A percentile compares a stretch with the other conserved stretches of the same genome.
Evolutionary conservation across 2,113 vertebrate species (phyloP).

Genomic region (Pungitius pungitius): DNA sequence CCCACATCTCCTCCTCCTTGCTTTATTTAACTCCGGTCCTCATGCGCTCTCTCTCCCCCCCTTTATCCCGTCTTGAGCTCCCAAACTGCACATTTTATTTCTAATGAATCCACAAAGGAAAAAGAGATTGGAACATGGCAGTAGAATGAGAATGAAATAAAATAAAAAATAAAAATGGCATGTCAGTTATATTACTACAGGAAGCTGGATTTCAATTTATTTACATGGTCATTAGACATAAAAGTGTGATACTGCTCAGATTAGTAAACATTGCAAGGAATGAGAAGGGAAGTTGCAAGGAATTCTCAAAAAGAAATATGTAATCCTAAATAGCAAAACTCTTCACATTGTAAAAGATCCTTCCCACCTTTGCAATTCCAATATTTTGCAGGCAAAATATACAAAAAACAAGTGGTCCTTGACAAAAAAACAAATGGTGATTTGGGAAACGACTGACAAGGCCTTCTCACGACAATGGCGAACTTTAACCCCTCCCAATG

Average conservation of each 20-base stretch:
- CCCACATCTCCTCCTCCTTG: not conserved
- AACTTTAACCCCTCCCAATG: not conserved
- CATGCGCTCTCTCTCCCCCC: not conserved
- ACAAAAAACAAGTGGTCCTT: slow-evolving; percentile 7
- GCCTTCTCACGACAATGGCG: not conserved
- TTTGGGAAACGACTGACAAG: not conserved
- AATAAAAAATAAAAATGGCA: not conserved
- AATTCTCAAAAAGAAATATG: not conserved
- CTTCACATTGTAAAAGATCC: slow-evolving; percentile 1
- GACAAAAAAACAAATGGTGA: not conserved
- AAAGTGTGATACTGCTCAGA: not conserved
- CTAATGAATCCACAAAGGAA: slow-evolving; percentile 7
- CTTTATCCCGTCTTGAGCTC: slow-evolving; percentile 18
- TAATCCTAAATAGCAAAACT: not conserved
- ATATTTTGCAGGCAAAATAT: not conserved
- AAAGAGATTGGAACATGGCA: slow-evolving; percentile 14
- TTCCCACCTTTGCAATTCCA: not conserved
- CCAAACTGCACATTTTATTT: slow-evolving; percentile 9
- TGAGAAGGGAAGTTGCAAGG: not conserved
- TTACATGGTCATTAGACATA: not conserved
- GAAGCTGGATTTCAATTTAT: not conserved
- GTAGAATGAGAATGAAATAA: not conserved
- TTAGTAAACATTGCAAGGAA: not conserved
- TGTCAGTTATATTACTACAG: not conserved
- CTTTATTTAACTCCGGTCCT: not conserved